Percentiles rank a stretch among this genome's conserved stretches.
These are phyloP conservation scores for Microcebus lehilahytsara DNA, from an alignment of 2,113 vertebrate species.

Conservation along the genomic window DNA sequence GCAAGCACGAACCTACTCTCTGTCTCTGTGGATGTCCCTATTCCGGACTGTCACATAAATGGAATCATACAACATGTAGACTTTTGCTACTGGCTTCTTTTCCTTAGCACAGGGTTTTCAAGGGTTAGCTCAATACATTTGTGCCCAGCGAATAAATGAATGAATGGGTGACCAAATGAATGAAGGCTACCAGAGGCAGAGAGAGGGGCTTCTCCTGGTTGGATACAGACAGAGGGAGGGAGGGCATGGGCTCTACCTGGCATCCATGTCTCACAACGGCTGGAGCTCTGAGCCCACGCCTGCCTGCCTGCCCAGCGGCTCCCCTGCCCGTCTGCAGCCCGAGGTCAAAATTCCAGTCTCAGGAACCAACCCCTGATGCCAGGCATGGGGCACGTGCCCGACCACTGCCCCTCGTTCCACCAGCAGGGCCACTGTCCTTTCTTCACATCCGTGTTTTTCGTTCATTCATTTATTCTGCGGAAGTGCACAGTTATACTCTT, in stretches of 20 bases:
- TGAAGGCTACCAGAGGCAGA: neutral
- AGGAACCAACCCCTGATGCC: neutral
- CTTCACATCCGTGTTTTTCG: neutral
- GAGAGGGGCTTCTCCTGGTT: neutral
- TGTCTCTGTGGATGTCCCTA: neutral
- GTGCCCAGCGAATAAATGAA: neutral
- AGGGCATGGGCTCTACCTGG: rapidly evolving
- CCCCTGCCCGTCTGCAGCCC: neutral
- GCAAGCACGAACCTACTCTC: neutral
- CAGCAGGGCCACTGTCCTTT: neutral
- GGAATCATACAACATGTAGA: neutral
- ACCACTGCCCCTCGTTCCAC: neutral
- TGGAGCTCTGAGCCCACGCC: neutral
- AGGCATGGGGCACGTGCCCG: no score
- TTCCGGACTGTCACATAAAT: neutral
- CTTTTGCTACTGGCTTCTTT: neutral
- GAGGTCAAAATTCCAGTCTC: neutral
- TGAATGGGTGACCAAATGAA: neutral
- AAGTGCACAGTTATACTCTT: neutral
- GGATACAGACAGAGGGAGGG: neutral
- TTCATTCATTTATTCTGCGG: no score
- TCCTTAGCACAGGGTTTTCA: neutral
- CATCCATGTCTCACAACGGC: rapidly evolving
- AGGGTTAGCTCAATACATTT: neutral
- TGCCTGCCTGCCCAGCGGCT: neutral